phyloP scores from a whole-genome alignment of 1,140 invertebrate species.

The Drosophila tropicalis region DNA sequence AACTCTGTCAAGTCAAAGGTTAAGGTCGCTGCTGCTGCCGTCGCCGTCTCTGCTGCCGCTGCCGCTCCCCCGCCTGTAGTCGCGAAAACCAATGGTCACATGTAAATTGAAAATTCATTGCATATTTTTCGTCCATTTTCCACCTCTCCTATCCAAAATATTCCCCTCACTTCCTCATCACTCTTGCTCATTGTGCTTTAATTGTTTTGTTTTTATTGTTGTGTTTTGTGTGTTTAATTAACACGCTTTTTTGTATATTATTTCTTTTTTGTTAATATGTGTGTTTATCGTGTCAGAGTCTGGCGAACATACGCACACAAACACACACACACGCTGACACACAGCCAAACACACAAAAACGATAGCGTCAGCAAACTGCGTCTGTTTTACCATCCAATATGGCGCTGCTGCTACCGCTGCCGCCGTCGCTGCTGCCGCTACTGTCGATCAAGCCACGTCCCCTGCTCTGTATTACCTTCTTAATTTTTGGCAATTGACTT shows the following conservation, averaged over 20 bases:
- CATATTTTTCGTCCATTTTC: conserved; percentile 58
- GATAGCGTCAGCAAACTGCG: conserved; percentile 60
- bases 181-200: conserved; percentile 38
- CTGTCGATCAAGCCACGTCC: conserved; percentile 67
- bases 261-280: conserved; percentile 47
- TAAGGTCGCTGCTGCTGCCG: conserved; percentile 46
- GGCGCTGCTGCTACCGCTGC: conserved; percentile 24
- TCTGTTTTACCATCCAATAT: conserved; percentile 53
- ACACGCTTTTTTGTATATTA: conserved; percentile 31
- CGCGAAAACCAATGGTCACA: conserved; percentile 70
- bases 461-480: conserved; percentile 24
- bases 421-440: neutral
- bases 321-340: neutral
- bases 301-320: conserved; percentile 36
- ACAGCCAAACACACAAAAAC: conserved; percentile 12
- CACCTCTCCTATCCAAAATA: neutral
- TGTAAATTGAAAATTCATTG: conserved; percentile 65
- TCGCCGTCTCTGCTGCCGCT: neutral
- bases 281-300: conserved; percentile 63
- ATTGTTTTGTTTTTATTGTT: conserved; percentile 61
- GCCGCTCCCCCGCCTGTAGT: neutral
- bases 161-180: conserved; percentile 21
- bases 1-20: conserved; percentile 50
- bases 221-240: conserved; percentile 69
- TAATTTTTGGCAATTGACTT: neutral